phyloP scores from a whole-genome alignment of 2,797 vertebrate genomes.

The Euthynnus affinis region DNA sequence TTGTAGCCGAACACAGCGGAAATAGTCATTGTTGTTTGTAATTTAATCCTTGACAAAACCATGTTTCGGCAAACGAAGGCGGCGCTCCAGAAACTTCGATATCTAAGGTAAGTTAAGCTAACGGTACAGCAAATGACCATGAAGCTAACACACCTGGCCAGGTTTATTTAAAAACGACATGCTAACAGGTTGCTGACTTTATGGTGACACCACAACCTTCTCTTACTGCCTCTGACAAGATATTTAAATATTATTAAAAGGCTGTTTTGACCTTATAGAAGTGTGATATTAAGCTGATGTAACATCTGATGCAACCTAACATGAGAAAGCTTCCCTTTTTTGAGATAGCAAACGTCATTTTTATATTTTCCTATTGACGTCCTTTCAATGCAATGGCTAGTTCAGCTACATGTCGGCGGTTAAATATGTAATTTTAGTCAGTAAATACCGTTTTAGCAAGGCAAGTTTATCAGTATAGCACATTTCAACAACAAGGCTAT shows the following conservation, averaged over 20 bases:
- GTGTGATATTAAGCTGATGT: not conserved
- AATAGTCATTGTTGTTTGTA: too few species aligned
- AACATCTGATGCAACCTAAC: slow-evolving; percentile 16
- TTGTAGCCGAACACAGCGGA: not conserved
- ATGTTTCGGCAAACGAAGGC: slow-evolving; percentile 81
- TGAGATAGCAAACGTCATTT: not conserved
- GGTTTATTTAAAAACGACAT: rapidly evolving
- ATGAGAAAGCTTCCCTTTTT: not conserved
- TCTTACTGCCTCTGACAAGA: not conserved
- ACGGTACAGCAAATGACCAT: not conserved
- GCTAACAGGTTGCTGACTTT: rapidly evolving
- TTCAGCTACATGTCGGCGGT: too few species aligned
- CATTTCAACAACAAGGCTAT: too few species aligned
- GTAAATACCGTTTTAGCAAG: not conserved
- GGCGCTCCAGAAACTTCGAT: slow-evolving; percentile 73
- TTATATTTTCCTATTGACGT: too few species aligned
- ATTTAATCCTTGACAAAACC: not conserved
- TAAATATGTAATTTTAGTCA: too few species aligned
- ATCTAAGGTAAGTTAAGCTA: slow-evolving; percentile 70
- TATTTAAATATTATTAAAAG: not conserved
- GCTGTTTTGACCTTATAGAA: not conserved
- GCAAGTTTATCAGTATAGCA: too few species aligned
- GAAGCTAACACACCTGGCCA: not conserved
- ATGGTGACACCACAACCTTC: rapidly evolving
- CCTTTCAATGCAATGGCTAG: not conserved